Evolutionary conservation across 1,140 invertebrate genomes (phyloP).

Genomic region (Piezodorus guildinii): DNA sequence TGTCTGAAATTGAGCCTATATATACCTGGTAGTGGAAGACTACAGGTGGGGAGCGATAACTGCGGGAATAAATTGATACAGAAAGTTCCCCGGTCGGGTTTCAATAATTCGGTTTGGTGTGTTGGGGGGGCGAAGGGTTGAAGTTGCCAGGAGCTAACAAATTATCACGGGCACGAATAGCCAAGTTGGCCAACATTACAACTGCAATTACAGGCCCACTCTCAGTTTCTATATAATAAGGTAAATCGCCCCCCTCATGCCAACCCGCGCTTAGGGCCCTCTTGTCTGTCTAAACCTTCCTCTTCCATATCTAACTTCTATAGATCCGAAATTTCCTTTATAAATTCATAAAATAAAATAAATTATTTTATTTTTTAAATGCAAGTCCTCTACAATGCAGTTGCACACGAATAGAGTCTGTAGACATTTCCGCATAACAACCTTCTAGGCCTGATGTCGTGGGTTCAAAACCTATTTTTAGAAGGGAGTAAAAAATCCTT

Average conservation of each 20-base stretch:
- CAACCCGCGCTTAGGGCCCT: neutral
- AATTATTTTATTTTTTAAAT: too few species aligned
- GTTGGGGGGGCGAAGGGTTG: neutral
- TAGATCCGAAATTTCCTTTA: too few species aligned
- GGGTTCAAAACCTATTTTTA: too few species aligned
- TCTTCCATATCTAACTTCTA: neutral
- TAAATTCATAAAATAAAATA: too few species aligned
- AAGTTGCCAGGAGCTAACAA: neutral
- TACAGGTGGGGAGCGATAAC: neutral
- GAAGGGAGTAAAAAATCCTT: too few species aligned
- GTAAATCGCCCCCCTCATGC: neutral
- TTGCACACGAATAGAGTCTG: too few species aligned
- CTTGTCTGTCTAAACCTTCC: neutral
- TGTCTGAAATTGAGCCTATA: too few species aligned
- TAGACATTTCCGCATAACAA: too few species aligned
- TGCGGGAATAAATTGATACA: neutral
- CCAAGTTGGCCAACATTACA: constrained; percentile 4
- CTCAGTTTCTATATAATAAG: neutral
- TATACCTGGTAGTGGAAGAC: neutral
- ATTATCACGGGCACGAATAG: constrained; percentile 5
- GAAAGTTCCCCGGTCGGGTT: neutral
- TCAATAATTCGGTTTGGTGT: neutral
- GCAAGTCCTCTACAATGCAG: too few species aligned
- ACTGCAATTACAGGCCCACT: neutral
- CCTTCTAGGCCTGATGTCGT: too few species aligned